A percentile compares a stretch with the other conserved stretches of the same genome.
Conservation (phyloP, 2,797 vertebrate genomes). For the Schizopygopsis malacanthus region DNA sequence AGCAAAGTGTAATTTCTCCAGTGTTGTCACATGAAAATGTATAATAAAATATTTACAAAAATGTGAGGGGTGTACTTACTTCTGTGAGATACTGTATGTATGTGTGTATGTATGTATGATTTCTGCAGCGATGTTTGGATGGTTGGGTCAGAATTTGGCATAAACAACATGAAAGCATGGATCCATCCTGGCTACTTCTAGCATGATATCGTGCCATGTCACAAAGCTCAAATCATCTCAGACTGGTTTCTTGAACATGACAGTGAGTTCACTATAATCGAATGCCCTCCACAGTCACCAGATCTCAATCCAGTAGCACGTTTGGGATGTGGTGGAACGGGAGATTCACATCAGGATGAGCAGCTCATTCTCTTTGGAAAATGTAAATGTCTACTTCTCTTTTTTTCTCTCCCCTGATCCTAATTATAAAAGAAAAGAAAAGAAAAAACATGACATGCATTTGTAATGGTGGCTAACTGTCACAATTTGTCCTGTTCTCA, state of each 20-base stretch:
- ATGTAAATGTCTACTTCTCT: not conserved
- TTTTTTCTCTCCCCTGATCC: not conserved
- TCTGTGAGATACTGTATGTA: too few species aligned
- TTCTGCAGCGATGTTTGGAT: not conserved
- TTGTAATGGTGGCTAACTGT: conserved; percentile 3
- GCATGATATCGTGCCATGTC: too few species aligned
- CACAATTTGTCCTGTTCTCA: not conserved
- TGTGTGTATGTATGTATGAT: not conserved
- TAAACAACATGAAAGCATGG: not conserved
- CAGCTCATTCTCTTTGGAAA: not conserved
- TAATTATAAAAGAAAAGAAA: not conserved
- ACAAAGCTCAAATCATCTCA: too few species aligned
- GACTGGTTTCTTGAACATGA: not conserved
- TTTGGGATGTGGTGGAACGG: not conserved
- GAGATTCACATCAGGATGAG: not conserved
- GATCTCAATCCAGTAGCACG: not conserved
- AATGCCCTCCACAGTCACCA: not conserved
- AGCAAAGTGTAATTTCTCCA: too few species aligned
- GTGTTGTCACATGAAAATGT: too few species aligned
- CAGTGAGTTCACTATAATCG: not conserved
- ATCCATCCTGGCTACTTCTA: not conserved
- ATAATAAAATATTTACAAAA: too few species aligned
- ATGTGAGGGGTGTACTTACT: too few species aligned
- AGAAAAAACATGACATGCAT: not conserved
- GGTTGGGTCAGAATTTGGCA: not conserved